Evolutionary conservation across 2,888 invertebrate genomes (phyloP).

Genomic region (Leptopilina syphax): DNA sequence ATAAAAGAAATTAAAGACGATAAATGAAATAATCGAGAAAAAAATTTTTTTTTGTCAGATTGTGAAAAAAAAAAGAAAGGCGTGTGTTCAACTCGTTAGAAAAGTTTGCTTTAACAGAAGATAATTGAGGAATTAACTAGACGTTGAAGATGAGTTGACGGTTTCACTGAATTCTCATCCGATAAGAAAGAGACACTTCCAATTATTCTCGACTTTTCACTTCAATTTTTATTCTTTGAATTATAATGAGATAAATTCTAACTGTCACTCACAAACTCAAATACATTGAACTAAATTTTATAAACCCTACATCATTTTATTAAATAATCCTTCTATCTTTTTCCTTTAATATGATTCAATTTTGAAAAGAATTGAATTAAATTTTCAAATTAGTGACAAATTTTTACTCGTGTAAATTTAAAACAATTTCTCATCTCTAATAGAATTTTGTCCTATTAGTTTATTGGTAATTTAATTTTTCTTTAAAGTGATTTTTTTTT

Average conservation of each 20-base stretch:
- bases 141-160: conserved; percentile 52
- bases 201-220: conserved; percentile 52
- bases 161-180: conserved; percentile 49
- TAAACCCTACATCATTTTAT: too few species aligned
- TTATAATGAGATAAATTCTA: conserved; percentile 13
- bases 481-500: too few species aligned
- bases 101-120: conserved; percentile 49
- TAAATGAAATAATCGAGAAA: neutral
- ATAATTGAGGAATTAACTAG: conserved; percentile 55
- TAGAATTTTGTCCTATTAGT: too few species aligned
- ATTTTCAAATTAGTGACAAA: too few species aligned
- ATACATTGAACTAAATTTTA: too few species aligned
- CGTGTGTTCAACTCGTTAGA: conserved; percentile 40
- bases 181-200: conserved; percentile 52
- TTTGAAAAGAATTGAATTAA: too few species aligned
- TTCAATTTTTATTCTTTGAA: conserved; percentile 44
- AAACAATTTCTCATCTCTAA: too few species aligned
- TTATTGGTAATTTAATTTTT: too few species aligned
- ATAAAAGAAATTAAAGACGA: neutral
- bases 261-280: neutral
- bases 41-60: neutral
- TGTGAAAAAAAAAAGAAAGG: neutral
- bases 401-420: too few species aligned
- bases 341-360: too few species aligned
- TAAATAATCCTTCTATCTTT: too few species aligned